Conservation (phyloP, 1,140 invertebrate genomes). For the Coptotermes formosanus region DNA sequence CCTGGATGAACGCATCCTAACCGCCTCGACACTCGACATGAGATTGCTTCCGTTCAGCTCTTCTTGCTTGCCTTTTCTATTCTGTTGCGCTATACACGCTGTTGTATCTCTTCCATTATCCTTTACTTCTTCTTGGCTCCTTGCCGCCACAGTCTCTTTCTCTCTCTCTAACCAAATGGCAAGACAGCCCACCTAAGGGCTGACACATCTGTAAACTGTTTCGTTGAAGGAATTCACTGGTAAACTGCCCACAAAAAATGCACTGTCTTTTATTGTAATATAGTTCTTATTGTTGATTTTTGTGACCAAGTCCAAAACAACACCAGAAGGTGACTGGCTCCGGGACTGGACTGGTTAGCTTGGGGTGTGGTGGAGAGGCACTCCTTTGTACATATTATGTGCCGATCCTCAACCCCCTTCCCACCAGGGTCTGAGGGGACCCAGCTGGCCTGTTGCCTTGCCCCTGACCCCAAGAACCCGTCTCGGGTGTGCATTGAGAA, state of each 20-base stretch:
- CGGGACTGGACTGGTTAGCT: conserved; percentile 9
- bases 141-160: not conserved
- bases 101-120: conserved; percentile 14
- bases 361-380: not conserved
- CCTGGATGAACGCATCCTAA: not conserved
- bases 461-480: not conserved
- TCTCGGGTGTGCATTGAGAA: conserved; percentile 20
- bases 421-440: conserved; percentile 6
- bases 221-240: conserved; percentile 33
- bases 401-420: conserved; percentile 5
- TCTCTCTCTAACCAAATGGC: not conserved
- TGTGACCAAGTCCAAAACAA: conserved; percentile 11
- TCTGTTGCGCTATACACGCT: not conserved
- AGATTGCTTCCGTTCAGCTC: conserved; percentile 32
- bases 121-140: not conserved
- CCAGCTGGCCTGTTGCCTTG: conserved; percentile 16
- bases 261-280: conserved; percentile 9
- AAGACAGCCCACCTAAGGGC: not conserved
- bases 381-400: not conserved
- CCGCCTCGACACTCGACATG: conserved; percentile 6
- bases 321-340: conserved; percentile 1
- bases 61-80: conserved; percentile 28
- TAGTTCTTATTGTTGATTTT: not conserved
- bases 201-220: conserved; percentile 41
- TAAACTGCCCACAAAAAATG: not conserved